Conservation (phyloP, 2,888 invertebrate genomes). For the Caenorhabditis macrosperma region DNA sequence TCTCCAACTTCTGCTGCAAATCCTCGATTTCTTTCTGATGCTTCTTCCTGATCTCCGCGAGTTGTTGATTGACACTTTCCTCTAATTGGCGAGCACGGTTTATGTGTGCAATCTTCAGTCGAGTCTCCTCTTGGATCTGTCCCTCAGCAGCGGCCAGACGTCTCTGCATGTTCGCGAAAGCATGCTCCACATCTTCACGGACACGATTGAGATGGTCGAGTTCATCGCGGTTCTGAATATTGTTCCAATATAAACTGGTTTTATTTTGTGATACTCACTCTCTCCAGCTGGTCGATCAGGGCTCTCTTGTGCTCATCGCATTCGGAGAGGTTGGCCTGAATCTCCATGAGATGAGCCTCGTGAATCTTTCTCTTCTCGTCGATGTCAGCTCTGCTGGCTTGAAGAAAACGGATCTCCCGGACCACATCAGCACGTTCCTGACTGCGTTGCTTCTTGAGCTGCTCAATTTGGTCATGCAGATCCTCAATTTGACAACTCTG, state of each 20-base stretch:
- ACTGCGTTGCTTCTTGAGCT: slow-evolving; percentile 70
- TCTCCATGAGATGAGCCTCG: slow-evolving; percentile 83
- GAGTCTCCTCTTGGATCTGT: slow-evolving; percentile 93
- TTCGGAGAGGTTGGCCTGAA: slow-evolving; percentile 85
- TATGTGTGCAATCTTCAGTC: slow-evolving; percentile 88
- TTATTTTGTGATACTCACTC: slow-evolving; percentile 82
- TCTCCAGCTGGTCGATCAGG: slow-evolving; percentile 88
- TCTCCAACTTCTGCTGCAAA: slow-evolving; percentile 92
- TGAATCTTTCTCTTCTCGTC: slow-evolving; percentile 95
- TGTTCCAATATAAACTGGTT: no score
- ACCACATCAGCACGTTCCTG: slow-evolving; percentile 85
- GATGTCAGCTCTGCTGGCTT: slow-evolving; percentile 90
- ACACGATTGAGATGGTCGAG: slow-evolving; percentile 87
- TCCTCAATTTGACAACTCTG: slow-evolving; percentile 90
- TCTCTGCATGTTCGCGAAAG: slow-evolving; percentile 91
- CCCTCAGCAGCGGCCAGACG: slow-evolving; percentile 89
- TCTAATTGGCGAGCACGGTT: slow-evolving; percentile 88
- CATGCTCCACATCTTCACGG: slow-evolving; percentile 92
- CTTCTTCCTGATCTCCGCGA: slow-evolving; percentile 95
- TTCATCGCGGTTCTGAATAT: slow-evolving; percentile 84
- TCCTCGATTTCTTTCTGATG: slow-evolving; percentile 90
- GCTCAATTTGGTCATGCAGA: slow-evolving; percentile 86
- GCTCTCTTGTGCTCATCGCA: slow-evolving; percentile 84
- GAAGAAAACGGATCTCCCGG: slow-evolving; percentile 91
- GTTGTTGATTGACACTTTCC: slow-evolving; percentile 88